These are phyloP conservation scores for Drosophila sordidula DNA, from an alignment of 2,888 invertebrate species.

Conservation along the genomic window DNA sequence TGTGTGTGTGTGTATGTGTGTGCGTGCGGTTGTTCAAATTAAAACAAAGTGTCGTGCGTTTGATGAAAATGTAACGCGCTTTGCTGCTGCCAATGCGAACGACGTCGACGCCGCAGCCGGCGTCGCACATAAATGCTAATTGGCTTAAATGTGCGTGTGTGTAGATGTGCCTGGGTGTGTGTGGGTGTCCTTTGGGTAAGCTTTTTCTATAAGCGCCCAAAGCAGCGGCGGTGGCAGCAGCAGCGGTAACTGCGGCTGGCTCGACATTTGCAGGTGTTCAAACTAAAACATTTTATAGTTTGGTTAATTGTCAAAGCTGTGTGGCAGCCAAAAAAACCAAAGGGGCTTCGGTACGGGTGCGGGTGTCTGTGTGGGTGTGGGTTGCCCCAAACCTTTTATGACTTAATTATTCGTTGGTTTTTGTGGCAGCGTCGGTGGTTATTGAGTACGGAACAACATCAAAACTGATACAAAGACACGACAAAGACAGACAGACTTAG, in stretches of 20 bases:
- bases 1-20: constrained; percentile 39
- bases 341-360: not conserved
- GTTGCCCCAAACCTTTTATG: constrained; percentile 67
- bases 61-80: constrained; percentile 81
- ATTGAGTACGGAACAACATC: constrained; percentile 36
- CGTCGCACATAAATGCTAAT: constrained; percentile 79
- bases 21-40: constrained; percentile 77
- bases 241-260: constrained; percentile 30
- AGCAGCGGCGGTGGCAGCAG: constrained; percentile 15
- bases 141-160: constrained; percentile 76
- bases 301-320: constrained; percentile 77
- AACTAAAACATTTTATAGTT: constrained; percentile 80
- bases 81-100: constrained; percentile 48
- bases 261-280: constrained; percentile 70
- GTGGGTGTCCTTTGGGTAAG: constrained; percentile 51
- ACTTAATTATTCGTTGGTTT: constrained; percentile 78
- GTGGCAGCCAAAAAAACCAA: constrained; percentile 37
- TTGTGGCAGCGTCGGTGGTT: constrained; percentile 60
- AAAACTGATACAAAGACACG: constrained; percentile 13
- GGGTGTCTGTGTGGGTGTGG: constrained; percentile 4
- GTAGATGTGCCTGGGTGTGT: constrained; percentile 18
- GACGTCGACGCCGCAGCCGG: constrained; percentile 26
- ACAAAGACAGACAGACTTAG: not conserved
- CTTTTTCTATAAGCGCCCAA: constrained; percentile 49
- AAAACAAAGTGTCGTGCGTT: constrained; percentile 81